Conservation (phyloP, 2,113 vertebrate genomes). For the Atractosteus spatula region DNA sequence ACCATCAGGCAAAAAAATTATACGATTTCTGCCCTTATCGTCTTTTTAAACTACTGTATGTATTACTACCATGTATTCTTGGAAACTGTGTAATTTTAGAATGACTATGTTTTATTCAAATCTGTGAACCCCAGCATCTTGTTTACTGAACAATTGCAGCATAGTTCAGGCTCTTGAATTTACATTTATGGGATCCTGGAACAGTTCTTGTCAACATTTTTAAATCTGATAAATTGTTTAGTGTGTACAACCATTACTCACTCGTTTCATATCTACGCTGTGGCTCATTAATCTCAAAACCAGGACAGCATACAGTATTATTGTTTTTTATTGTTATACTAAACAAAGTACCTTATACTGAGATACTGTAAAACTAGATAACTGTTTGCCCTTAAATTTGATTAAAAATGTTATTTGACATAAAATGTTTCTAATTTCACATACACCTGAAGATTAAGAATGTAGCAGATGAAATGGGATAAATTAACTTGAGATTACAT, state of each 20-base stretch:
- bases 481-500: not conserved
- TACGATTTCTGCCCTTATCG: not conserved
- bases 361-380: not conserved
- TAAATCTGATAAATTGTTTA: slow-evolving; percentile 8
- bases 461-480: not conserved
- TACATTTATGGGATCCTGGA: slow-evolving; percentile 1
- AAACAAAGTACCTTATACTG: not conserved
- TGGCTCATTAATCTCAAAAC: slow-evolving; percentile 9
- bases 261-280: not conserved
- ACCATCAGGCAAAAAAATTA: not conserved
- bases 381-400: slow-evolving; percentile 10
- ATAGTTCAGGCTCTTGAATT: not conserved
- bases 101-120: not conserved
- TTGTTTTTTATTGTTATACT: slow-evolving; percentile 12
- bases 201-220: slow-evolving; percentile 8
- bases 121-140: not conserved
- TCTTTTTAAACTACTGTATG: not conserved
- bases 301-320: slow-evolving; percentile 1
- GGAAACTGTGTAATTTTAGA: not conserved
- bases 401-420: not conserved
- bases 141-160: not conserved
- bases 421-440: not conserved
- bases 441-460: not conserved
- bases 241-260: slow-evolving; percentile 8
- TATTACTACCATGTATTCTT: not conserved